Evolutionary conservation across 2,113 vertebrate genomes (phyloP).

Genomic region (Clarias macrocephalus): DNA sequence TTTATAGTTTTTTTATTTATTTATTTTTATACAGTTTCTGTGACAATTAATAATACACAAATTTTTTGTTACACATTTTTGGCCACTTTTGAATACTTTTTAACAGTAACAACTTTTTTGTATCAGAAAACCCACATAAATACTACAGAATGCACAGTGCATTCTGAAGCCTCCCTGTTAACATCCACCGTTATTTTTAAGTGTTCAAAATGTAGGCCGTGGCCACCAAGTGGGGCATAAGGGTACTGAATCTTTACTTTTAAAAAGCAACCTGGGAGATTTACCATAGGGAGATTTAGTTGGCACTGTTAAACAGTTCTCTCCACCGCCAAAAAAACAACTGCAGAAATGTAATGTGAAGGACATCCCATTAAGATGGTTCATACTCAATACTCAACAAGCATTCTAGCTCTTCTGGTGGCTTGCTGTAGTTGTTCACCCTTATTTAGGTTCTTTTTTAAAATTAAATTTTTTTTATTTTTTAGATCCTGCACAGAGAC

Average conservation of each 20-base stretch:
- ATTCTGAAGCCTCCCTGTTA: no score
- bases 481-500: constrained; percentile 93
- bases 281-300: not conserved
- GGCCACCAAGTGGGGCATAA: no score
- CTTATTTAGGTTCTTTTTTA: not conserved
- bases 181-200: no score
- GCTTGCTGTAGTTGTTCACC: not conserved
- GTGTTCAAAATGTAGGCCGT: no score
- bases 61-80: no score
- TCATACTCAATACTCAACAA: not conserved
- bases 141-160: no score
- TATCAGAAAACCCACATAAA: no score
- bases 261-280: not conserved
- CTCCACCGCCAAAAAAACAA: not conserved
- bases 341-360: not conserved
- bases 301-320: not conserved
- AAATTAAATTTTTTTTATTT: not conserved
- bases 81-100: no score
- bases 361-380: not conserved
- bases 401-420: not conserved
- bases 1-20: not conserved
- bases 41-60: not conserved
- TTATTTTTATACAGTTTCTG: not conserved
- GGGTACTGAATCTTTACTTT: not conserved
- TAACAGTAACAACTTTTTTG: no score